These are phyloP conservation scores for Merops nubicus DNA, from an alignment of 2,113 vertebrate genomes.

Conservation along the genomic window DNA sequence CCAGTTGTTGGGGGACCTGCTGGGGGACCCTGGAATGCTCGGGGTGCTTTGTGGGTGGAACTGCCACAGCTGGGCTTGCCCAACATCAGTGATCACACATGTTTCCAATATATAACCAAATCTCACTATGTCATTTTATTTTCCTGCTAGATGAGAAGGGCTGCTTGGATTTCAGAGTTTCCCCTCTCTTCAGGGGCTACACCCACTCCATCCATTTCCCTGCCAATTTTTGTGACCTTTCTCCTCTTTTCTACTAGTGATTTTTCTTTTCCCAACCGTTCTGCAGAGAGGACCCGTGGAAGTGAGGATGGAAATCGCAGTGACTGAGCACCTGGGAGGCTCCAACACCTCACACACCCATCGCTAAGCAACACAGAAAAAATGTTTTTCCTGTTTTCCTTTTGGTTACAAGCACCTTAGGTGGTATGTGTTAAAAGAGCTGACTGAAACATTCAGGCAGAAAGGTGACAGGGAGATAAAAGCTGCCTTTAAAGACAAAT, in stretches of 20 bases:
- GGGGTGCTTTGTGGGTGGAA: neutral
- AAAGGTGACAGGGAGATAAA: slow-evolving; percentile 51
- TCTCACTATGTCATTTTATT: neutral
- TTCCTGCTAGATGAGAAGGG: neutral
- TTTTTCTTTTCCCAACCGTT: neutral
- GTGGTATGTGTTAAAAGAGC: slow-evolving; percentile 12
- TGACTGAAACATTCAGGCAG: slow-evolving; percentile 28
- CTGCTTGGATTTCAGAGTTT: neutral
- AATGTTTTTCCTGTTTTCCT: slow-evolving; percentile 42
- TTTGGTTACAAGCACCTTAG: slow-evolving; percentile 20
- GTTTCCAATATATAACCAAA: neutral
- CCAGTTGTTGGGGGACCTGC: neutral
- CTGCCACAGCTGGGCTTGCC: neutral
- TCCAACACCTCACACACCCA: neutral
- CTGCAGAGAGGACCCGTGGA: neutral
- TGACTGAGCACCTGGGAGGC: neutral
- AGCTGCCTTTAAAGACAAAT: slow-evolving; percentile 13
- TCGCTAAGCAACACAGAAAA: slow-evolving; percentile 34
- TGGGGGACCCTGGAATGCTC: neutral
- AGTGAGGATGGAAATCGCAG: neutral
- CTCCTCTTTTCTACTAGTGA: neutral
- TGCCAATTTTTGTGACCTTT: neutral
- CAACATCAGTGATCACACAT: no score
- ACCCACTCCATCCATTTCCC: neutral
- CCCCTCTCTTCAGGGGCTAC: neutral